Evolutionary conservation across 37 sponge, comb jelly and placozoan species (phyloP).

Genomic region (Agelas oroides): DNA sequence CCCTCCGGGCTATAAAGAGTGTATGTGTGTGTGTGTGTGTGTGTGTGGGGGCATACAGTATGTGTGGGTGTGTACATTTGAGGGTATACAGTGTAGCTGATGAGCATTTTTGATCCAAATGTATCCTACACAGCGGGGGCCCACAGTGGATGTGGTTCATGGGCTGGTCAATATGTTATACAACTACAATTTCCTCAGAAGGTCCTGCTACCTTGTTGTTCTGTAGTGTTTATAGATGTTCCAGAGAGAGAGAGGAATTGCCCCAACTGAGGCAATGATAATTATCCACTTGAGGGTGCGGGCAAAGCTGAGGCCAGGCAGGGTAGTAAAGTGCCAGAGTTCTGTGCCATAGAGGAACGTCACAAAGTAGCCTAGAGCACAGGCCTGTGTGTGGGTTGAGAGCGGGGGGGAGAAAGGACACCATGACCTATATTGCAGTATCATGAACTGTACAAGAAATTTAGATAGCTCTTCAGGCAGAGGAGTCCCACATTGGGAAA

Average conservation of each 20-base stretch:
- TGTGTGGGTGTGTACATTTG: background rate
- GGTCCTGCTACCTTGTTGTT: constrained; percentile 13
- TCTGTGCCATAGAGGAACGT: constrained; percentile 65
- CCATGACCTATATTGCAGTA: no score
- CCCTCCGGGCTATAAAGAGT: background rate
- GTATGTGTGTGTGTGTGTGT: background rate
- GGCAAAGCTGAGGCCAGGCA: constrained; percentile 41
- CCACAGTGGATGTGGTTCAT: no score
- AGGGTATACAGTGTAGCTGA: no score
- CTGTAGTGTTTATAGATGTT: constrained; percentile 60
- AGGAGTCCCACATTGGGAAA: no score
- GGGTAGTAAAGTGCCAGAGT: constrained; percentile 67
- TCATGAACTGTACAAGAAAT: no score
- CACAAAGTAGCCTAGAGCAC: constrained; percentile 57
- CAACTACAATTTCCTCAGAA: background rate
- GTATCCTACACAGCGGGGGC: no score
- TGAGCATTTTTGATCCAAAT: no score
- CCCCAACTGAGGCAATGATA: constrained; percentile 34
- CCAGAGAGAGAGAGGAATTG: constrained; percentile 49
- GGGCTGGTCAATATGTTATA: no score
- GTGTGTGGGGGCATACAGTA: no score
- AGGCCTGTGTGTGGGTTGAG: constrained; percentile 36
- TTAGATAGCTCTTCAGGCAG: no score
- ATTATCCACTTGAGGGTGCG: constrained; percentile 48
- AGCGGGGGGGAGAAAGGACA: no score